phyloP scores from a whole-genome alignment of 2,113 vertebrate species.

The Thinocorus orbignyianus region DNA sequence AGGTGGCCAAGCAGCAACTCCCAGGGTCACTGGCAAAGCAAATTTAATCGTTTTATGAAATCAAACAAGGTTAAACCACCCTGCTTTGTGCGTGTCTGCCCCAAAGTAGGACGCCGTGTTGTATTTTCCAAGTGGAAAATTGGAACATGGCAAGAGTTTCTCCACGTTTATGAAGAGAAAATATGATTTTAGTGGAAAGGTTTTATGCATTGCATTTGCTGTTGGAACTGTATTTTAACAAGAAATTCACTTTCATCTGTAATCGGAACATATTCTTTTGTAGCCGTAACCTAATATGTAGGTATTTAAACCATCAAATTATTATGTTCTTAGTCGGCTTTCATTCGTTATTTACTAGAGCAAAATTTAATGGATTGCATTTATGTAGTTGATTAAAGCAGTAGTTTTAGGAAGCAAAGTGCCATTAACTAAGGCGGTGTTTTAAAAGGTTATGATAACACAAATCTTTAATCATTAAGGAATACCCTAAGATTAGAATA shows the following conservation, averaged over 20 bases:
- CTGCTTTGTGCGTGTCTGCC: not conserved
- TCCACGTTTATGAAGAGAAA: not conserved
- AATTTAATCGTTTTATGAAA: not conserved
- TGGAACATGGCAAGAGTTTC: not conserved
- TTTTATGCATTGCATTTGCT: not conserved
- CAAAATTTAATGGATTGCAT: not conserved
- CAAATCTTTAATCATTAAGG: not conserved
- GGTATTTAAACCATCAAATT: not conserved
- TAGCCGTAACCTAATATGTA: not conserved
- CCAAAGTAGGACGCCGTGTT: not conserved
- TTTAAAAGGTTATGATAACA: not conserved
- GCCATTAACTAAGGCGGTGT: not conserved
- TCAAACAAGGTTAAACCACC: not conserved
- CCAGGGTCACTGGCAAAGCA: not conserved
- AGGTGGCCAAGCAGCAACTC: not conserved
- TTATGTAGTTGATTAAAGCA: not conserved
- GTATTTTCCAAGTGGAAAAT: not conserved
- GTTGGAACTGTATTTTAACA: not conserved
- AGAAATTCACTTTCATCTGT: not conserved
- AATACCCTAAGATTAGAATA: not conserved
- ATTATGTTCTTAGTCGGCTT: not conserved
- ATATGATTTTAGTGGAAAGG: not conserved
- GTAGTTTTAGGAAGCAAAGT: not conserved
- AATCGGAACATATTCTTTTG: not conserved
- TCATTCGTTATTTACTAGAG: conserved; percentile 4